Conservation (phyloP, 2,888 invertebrate genomes). For the Eudasyphora cyanicolor region DNA sequence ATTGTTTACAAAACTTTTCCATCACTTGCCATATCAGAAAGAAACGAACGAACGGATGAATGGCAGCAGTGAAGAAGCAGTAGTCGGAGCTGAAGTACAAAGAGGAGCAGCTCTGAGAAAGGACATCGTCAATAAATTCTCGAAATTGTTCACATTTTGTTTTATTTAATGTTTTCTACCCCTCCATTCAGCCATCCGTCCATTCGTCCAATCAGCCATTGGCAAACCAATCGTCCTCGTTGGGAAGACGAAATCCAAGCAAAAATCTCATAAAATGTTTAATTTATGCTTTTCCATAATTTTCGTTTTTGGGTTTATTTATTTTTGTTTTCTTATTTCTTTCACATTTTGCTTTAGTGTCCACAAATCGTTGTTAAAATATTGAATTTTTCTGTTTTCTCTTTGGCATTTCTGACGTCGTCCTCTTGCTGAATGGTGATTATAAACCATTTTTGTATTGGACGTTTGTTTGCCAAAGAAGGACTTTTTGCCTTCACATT, state of each 20-base stretch:
- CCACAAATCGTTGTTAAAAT: constrained; percentile 61
- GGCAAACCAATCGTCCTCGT: background rate
- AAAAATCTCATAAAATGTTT: constrained; percentile 62
- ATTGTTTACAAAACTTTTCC: constrained; percentile 43
- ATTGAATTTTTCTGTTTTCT: constrained; percentile 39
- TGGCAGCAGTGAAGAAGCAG: too few species aligned
- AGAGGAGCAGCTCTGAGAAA: constrained; percentile 6
- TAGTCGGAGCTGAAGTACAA: too few species aligned
- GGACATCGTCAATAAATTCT: constrained; percentile 60
- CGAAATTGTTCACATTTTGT: constrained; percentile 55
- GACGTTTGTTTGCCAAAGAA: background rate
- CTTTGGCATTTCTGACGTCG: constrained; percentile 20
- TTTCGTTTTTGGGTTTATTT: constrained; percentile 24
- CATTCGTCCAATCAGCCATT: background rate
- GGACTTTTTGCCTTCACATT: constrained; percentile 42
- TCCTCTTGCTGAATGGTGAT: constrained; percentile 35
- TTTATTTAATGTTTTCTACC: constrained; percentile 21
- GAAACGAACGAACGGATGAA: too few species aligned
- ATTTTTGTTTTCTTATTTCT: constrained; percentile 17
- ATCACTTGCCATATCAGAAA: constrained; percentile 30
- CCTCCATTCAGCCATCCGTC: too few species aligned
- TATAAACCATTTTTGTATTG: constrained; percentile 47
- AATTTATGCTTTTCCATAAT: constrained; percentile 58
- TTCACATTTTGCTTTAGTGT: constrained; percentile 17
- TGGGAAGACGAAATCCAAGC: background rate